phyloP scores from a whole-genome alignment of 1,140 invertebrate species.

The Drosophila mauritiana region DNA sequence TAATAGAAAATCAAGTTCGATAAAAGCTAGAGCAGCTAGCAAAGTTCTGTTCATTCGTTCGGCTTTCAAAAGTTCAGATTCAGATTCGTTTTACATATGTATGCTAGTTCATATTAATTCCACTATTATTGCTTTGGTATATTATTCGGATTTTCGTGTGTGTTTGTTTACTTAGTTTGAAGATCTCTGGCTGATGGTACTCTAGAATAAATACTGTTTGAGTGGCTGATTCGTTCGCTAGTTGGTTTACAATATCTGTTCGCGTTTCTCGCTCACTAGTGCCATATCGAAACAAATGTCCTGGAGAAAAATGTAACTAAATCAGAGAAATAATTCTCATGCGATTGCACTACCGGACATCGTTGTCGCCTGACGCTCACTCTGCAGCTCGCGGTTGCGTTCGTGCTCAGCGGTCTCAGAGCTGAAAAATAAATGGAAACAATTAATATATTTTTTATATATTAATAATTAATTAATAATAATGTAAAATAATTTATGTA shows the following conservation, averaged over 20 bases:
- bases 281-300: slow-evolving; percentile 83
- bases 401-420: slow-evolving; percentile 86
- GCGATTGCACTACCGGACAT: slow-evolving; percentile 89
- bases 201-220: slow-evolving; percentile 59
- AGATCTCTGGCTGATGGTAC: slow-evolving; percentile 31
- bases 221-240: slow-evolving; percentile 33
- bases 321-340: slow-evolving; percentile 86
- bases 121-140: slow-evolving; percentile 64
- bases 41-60: slow-evolving; percentile 52
- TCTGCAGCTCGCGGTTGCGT: slow-evolving; percentile 85
- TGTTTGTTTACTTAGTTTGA: slow-evolving; percentile 20
- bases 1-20: slow-evolving; percentile 43
- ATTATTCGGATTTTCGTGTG: slow-evolving; percentile 11
- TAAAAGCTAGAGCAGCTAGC: slow-evolving; percentile 67
- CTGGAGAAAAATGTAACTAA: slow-evolving; percentile 82
- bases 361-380: slow-evolving; percentile 87
- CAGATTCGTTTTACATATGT: slow-evolving; percentile 9
- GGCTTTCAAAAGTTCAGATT: slow-evolving; percentile 26
- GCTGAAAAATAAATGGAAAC: slow-evolving; percentile 25
- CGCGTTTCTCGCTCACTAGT: slow-evolving; percentile 33
- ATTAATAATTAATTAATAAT: no score
- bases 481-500: no score
- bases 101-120: slow-evolving; percentile 50
- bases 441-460: not conserved
- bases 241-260: slow-evolving; percentile 42